Base-by-base conservation (phyloP, 2,888 invertebrate species). In the Alitta virens region DNA sequence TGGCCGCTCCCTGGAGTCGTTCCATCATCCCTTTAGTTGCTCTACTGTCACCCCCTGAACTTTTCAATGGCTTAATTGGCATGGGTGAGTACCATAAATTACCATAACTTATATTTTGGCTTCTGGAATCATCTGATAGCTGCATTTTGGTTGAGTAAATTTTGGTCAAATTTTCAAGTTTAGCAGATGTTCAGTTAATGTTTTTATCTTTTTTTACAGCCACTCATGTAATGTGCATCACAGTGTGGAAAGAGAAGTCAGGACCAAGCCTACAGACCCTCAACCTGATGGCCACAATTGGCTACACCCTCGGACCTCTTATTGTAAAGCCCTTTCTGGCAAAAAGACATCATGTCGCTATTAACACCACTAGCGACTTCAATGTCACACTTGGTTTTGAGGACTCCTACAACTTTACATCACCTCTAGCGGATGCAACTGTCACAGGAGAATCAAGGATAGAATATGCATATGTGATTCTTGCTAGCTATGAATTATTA, bases 401-500 rank as follows among this genome's bases (percentile, higher is more conserved):
- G 33, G 7, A 12, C 5, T 16, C 33, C 5, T 18, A 27, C 12
- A 25, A 21, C 26, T 18, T 27, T 2, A 38, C 55, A 27, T 26
- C 12, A 2, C 38, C 43, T 56, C 7, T 33, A 12, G 33, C 5
- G 12, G 42, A 24, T 23, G 24, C 9, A 18, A 43, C 43, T 14
- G 3, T 24, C 16, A 23, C 38, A 14, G 12, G 12, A 9, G 23
- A 54, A 14, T 49, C 78, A 0, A 72, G 70, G 53, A 75, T 78
- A 43, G 75, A 82, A 66, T 75, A 81, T 70, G 79, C 81, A 2
- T 83, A 82, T 65, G 63, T 78, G 2, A 78, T 80, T 25, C 77
- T 82, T 43, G 63, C 58, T 16, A 24, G 58, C 24, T 63, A 63
- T 18, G 53, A 53, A 14, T 46, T 63, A n/a, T 12, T 63, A 9